Base-by-base conservation (phyloP, 2,113 vertebrate species). In the Eira barbara region DNA sequence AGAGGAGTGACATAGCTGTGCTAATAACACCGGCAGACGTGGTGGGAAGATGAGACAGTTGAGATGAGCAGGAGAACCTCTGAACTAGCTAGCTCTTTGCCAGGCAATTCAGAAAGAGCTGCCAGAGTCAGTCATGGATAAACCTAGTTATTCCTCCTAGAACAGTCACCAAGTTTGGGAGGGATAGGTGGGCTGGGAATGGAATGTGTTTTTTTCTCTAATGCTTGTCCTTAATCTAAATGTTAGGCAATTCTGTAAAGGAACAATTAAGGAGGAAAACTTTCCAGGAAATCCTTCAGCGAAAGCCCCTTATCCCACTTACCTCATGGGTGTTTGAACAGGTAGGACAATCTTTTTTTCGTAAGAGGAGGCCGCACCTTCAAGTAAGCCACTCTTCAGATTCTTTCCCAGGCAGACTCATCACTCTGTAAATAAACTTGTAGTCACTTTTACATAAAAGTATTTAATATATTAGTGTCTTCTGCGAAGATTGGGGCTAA, bases 391-490 rank as follows among this genome's bases (percentile, higher is more conserved):
- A 34, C 52, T 17, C 91, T 98, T 98, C 76, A 96, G 47, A 85
- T 96, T 94, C 97, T 95, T 98, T 98, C 97, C 97, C 90, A 97
- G 94, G 97, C 87, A 98, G 91, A 65, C 79, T 55, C 96, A 59
- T 95, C 85, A 97, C 94, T 97, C 96, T 80, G 87, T 88, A 92
- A 97, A 87, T 92, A 96, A 81, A 73, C 86, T 49, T 45, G 49
- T 8, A 95, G 92, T 90, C 85, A 67, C 52, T 84, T 97, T 95
- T 91, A 78, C 65, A 86, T 94, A 61, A 74, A 89, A 15, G 63
- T 45, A 11, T 69, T 93, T 79, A 81, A 18, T 88, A 71, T 52
- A 27, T 57, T 85, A 59, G 89, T 1, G 0, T 93, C 59, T 49
- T 88, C 85, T 73, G 17, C 93, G 63, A 61, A 91, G 82, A 76